Percentiles rank a stretch among this genome's conserved stretches.
Evolutionary conservation across 2,797 vertebrate species (phyloP).

Genomic region (Silurus lanzhouensis): DNA sequence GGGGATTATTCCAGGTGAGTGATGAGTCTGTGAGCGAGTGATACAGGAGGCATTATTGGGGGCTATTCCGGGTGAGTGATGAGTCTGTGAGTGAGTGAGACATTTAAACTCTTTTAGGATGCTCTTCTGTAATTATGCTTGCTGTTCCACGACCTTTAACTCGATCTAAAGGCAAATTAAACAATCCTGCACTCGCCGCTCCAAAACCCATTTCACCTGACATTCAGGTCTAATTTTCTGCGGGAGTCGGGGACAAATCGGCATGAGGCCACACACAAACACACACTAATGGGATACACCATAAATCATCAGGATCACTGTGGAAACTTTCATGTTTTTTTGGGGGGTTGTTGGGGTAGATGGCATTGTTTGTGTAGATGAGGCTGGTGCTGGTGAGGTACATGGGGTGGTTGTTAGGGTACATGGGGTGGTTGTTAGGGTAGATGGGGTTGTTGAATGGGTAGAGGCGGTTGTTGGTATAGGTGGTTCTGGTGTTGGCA

Average conservation of each 20-base stretch:
- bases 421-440: too few relatives aligned
- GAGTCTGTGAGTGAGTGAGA: not conserved
- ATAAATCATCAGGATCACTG: not conserved
- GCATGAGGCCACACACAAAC: not conserved
- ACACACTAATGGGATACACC: not conserved
- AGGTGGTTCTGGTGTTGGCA: too few relatives aligned
- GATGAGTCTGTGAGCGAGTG: not conserved
- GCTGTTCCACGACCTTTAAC: conserved; percentile 3
- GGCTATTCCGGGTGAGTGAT: too few relatives aligned
- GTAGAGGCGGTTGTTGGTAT: too few relatives aligned
- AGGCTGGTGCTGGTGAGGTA: too few relatives aligned
- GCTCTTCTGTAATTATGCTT: not conserved
- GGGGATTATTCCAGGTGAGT: too few relatives aligned
- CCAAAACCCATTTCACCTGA: conserved; percentile 2
- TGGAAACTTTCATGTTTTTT: too few relatives aligned
- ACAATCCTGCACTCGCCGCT: not conserved
- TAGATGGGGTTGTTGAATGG: too few relatives aligned
- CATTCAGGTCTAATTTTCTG: conserved; percentile 5
- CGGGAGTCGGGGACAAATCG: not conserved
- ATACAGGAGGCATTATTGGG: too few relatives aligned
- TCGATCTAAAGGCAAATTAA: not conserved
- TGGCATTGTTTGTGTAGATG: too few relatives aligned
- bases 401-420: too few relatives aligned
- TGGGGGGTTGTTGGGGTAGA: too few relatives aligned
- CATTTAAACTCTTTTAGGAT: not conserved